Conservation (phyloP, 2,113 vertebrate species). For the Podocnemis expansa region DNA sequence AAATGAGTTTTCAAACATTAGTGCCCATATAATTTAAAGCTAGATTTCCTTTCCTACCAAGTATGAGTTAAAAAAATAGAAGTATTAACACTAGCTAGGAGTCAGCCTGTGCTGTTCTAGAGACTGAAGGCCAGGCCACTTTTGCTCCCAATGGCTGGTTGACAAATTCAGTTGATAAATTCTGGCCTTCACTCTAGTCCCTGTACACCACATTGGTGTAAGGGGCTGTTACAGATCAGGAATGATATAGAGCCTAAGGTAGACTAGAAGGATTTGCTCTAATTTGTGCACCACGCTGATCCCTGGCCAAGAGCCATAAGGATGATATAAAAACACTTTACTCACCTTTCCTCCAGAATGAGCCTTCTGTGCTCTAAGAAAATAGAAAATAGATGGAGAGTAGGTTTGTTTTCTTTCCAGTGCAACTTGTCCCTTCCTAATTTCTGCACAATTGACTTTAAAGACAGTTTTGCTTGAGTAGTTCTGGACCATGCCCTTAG, state of each 20-base stretch:
- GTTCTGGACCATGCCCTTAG: neutral
- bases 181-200: neutral
- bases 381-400: neutral
- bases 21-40: neutral
- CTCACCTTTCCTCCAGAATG: neutral
- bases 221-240: neutral
- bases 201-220: neutral
- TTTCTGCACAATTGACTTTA: neutral
- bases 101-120: neutral
- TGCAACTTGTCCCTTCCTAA: neutral
- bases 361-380: neutral
- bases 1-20: neutral
- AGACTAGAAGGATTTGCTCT: neutral
- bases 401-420: neutral
- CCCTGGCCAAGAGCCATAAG: neutral
- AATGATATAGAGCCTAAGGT: neutral
- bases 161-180: neutral
- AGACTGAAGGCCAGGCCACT: neutral
- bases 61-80: neutral
- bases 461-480: neutral
- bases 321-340: neutral
- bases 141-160: neutral
- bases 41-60: neutral
- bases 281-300: neutral
- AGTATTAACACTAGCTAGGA: neutral